Conservation (phyloP, 2,888 invertebrate species). For the Drosophila sordidula region DNA sequence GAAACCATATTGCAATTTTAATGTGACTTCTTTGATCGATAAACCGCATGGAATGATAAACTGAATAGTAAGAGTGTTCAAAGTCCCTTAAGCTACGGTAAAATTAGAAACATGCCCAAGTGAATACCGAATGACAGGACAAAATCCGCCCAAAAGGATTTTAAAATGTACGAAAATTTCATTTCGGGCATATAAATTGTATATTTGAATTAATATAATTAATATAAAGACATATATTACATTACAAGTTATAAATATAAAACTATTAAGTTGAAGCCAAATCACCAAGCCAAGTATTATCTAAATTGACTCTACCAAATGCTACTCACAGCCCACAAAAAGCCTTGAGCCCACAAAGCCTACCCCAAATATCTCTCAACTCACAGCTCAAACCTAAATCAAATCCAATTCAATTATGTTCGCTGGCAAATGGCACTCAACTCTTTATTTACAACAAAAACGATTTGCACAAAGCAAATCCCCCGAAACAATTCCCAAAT, state of each 20-base stretch:
- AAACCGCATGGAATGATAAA: conserved; percentile 9
- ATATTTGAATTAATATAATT: too few relatives aligned
- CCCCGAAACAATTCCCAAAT: conserved; percentile 48
- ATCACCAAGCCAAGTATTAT: neutral
- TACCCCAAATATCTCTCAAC: conserved; percentile 14
- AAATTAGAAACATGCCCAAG: neutral
- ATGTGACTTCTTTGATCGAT: conserved; percentile 51
- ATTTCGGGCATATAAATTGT: too few relatives aligned
- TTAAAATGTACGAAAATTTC: too few relatives aligned
- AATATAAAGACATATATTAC: too few relatives aligned
- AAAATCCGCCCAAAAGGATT: neutral
- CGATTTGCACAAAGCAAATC: conserved; percentile 45
- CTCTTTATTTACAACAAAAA: conserved; percentile 50
- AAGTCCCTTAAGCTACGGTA: too few relatives aligned
- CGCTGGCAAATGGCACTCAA: conserved; percentile 46
- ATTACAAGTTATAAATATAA: neutral
- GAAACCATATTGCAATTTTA: conserved; percentile 56
- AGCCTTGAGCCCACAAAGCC: conserved; percentile 11
- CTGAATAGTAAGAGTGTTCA: neutral
- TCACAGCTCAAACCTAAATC: conserved; percentile 35
- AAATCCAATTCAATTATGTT: conserved; percentile 55
- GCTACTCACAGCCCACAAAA: neutral
- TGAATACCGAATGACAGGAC: neutral
- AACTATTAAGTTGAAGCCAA: neutral
- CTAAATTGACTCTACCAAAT: conserved; percentile 3